Percentiles rank a stretch among this genome's conserved stretches.
These are phyloP conservation scores for Labeo calbasu DNA, from an alignment of 2,797 vertebrate species.

Conservation along the genomic window DNA sequence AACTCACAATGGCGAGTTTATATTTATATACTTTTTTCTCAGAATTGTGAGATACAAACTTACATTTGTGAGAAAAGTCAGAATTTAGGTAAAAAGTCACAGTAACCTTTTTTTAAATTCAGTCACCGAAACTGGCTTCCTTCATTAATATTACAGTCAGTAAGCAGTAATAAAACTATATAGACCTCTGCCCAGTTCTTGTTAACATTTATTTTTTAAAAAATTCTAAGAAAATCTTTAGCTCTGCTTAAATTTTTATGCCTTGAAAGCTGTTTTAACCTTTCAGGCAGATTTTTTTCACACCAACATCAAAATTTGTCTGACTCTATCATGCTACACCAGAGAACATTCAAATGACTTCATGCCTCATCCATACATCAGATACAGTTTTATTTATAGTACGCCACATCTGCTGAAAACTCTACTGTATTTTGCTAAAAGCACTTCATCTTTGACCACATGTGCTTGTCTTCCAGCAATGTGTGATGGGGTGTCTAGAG, in stretches of 20 bases:
- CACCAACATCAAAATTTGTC: neutral
- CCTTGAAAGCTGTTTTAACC: neutral
- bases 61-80: too few species aligned
- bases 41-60: too few species aligned
- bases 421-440: slow-evolving; percentile 11
- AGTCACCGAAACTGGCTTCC: too few species aligned
- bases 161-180: neutral
- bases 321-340: neutral
- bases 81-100: too few species aligned
- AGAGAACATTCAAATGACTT: neutral
- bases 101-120: too few species aligned
- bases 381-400: slow-evolving; percentile 16
- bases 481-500: slow-evolving; percentile 1
- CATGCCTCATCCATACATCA: neutral
- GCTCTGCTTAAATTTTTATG: neutral
- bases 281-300: neutral
- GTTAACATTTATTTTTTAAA: neutral
- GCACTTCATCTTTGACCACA: slow-evolving; percentile 19
- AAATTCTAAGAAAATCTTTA: neutral
- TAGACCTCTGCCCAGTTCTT: neutral
- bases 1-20: too few species aligned
- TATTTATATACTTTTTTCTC: too few species aligned
- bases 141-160: neutral
- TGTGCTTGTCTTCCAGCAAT: slow-evolving; percentile 29
- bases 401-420: slow-evolving; percentile 8